Evolutionary conservation across 2,797 vertebrate genomes (phyloP).

Genomic region (Myotis vivesi): DNA sequence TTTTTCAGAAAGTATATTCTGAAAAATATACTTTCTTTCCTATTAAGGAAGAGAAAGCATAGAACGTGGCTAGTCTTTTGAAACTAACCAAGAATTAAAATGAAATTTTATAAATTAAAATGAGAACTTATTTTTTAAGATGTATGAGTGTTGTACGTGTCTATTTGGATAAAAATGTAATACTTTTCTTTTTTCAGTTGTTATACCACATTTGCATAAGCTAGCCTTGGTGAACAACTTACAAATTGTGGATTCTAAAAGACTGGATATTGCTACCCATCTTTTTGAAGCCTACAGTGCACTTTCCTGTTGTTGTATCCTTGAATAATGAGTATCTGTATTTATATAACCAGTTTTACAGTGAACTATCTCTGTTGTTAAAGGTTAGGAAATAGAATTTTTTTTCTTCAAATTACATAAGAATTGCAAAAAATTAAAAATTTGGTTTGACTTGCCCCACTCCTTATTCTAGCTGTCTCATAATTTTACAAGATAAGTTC

Average conservation of each 20-base stretch:
- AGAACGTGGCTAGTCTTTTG: neutral
- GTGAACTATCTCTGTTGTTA: neutral
- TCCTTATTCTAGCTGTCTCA: neutral
- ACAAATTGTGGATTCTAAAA: constrained; percentile 93
- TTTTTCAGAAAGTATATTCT: neutral
- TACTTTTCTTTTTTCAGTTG: constrained; percentile 86
- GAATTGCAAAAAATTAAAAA: constrained; percentile 14
- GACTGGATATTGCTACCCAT: constrained; percentile 95
- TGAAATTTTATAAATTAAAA: constrained; percentile 45
- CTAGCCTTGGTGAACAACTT: constrained; percentile 96
- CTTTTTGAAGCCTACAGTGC: constrained; percentile 99
- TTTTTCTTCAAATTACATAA: neutral
- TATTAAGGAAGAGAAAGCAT: neutral
- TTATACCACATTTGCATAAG: constrained; percentile 98
- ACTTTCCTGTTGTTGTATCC: constrained; percentile 99
- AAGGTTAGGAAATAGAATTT: neutral
- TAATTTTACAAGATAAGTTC: constrained; percentile 16
- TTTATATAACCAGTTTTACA: neutral
- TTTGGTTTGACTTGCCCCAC: neutral
- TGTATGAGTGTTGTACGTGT: neutral
- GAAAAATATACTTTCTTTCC: neutral
- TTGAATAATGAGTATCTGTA: constrained; percentile 73
- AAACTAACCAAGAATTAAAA: constrained; percentile 43
- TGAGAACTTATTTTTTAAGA: neutral
- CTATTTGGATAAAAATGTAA: constrained; percentile 48